These are phyloP conservation scores for Psylliodes chrysocephalus DNA, from an alignment of 2,888 invertebrate species.

Conservation along the genomic window DNA sequence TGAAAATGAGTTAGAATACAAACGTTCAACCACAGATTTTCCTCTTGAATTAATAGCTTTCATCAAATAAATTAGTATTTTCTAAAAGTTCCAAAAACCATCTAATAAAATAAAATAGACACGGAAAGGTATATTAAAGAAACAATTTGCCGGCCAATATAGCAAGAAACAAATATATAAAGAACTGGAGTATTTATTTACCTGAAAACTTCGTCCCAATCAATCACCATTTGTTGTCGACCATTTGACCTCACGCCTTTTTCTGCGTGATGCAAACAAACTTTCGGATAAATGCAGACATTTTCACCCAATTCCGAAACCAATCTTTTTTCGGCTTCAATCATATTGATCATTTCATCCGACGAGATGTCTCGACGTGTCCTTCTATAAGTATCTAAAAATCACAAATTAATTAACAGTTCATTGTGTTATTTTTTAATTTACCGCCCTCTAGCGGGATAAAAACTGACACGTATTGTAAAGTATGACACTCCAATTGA, in stretches of 20 bases:
- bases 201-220: conserved; percentile 85
- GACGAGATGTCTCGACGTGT: conserved; percentile 69
- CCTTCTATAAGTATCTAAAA: conserved; percentile 77
- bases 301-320: conserved; percentile 79
- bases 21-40: no score
- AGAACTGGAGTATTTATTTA: conserved; percentile 58
- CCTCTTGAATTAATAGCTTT: no score
- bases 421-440: no score
- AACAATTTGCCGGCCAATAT: conserved; percentile 22
- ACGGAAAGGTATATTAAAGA: conserved; percentile 5
- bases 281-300: conserved; percentile 82
- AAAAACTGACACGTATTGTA: no score
- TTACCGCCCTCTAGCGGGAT: no score
- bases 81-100: no score
- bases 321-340: conserved; percentile 82
- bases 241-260: conserved; percentile 65
- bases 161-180: conserved; percentile 24
- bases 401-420: background rate
- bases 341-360: conserved; percentile 71
- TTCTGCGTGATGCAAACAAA: conserved; percentile 78
- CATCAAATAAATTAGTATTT: no score
- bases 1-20: no score
- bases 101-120: no score
- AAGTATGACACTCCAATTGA: no score
- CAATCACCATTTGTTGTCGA: conserved; percentile 64